phyloP scores from a whole-genome alignment of 2,888 invertebrate genomes.

The Labia minor region DNA sequence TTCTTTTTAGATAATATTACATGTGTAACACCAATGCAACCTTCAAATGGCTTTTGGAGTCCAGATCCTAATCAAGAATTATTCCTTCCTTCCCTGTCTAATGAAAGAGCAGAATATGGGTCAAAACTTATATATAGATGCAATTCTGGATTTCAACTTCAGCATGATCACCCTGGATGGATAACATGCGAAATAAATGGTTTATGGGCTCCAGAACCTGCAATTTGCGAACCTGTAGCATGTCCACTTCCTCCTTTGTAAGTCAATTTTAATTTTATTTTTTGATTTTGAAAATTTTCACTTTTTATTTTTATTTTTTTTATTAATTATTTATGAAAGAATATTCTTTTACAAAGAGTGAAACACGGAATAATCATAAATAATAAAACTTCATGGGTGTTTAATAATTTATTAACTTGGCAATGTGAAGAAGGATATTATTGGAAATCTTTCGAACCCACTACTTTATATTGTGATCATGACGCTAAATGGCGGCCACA shows the following conservation, averaged over 20 bases:
- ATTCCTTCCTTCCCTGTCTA: neutral
- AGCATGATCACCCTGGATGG: neutral
- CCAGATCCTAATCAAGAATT: neutral
- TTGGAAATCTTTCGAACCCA: neutral
- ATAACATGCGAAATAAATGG: neutral
- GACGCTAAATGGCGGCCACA: neutral
- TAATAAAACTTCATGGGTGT: neutral
- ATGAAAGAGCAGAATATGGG: neutral
- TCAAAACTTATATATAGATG: neutral
- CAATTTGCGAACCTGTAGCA: neutral
- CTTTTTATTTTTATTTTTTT: no score
- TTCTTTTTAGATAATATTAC: slow-evolving; percentile 30
- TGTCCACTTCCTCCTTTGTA: neutral
- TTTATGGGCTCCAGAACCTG: neutral
- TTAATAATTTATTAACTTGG: neutral
- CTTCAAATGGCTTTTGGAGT: slow-evolving; percentile 30
- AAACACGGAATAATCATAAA: neutral
- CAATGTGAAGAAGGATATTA: neutral
- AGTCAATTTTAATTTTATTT: neutral
- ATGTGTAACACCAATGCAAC: slow-evolving; percentile 34
- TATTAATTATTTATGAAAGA: neutral
- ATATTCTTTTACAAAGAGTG: neutral
- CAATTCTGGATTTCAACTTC: neutral
- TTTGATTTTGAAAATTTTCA: no score
- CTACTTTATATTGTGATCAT: neutral